phyloP scores from a whole-genome alignment of 2,888 invertebrate species.

The Syrista parreyssii region DNA sequence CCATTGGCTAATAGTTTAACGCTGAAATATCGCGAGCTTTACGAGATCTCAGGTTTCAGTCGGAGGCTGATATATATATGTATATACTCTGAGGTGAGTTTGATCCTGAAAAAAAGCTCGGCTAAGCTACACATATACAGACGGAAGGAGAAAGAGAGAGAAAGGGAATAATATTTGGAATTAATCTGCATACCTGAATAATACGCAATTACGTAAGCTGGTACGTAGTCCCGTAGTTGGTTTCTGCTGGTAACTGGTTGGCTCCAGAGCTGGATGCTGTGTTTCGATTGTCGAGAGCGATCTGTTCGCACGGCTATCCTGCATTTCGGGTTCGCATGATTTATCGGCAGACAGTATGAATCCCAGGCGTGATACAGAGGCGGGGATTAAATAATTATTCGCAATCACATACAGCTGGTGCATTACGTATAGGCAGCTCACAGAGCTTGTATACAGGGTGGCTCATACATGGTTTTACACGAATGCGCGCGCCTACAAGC shows the following conservation, averaged over 20 bases:
- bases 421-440: constrained; percentile 37
- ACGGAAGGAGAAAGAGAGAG: background rate
- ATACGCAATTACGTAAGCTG: background rate
- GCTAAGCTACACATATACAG: too few relatives aligned
- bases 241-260: background rate
- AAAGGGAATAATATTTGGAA: background rate
- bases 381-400: constrained; percentile 58
- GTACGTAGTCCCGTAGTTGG: background rate
- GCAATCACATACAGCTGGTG: constrained; percentile 53
- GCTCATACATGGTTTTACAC: constrained; percentile 26
- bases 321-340: constrained; percentile 31
- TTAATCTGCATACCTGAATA: background rate
- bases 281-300: background rate
- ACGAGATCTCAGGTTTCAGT: background rate
- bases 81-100: too few relatives aligned
- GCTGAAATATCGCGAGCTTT: constrained; percentile 42
- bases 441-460: background rate
- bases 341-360: constrained; percentile 51
- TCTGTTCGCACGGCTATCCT: background rate
- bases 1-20: constrained; percentile 42
- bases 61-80: too few relatives aligned
- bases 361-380: constrained; percentile 37
- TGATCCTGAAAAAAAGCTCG: too few relatives aligned
- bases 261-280: background rate
- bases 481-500: constrained; percentile 14